These are phyloP conservation scores for Tauraco erythrolophus DNA, from an alignment of 2,113 vertebrate species.

Conservation along the genomic window DNA sequence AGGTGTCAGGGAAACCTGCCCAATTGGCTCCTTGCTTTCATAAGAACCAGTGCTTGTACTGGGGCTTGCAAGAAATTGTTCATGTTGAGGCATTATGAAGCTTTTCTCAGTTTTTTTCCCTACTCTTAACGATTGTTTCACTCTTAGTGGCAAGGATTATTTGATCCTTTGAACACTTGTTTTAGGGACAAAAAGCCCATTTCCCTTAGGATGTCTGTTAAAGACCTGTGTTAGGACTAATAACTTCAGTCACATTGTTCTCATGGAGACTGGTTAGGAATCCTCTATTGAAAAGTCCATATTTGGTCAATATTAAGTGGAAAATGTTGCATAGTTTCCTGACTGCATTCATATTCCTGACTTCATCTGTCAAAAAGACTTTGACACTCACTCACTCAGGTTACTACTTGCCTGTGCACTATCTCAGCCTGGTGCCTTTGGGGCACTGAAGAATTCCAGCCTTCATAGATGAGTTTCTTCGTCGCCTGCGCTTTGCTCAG, in stretches of 20 bases:
- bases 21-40: neutral
- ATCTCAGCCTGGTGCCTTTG: neutral
- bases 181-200: neutral
- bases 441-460: neutral
- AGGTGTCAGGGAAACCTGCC: neutral
- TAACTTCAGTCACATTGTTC: neutral
- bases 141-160: neutral
- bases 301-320: neutral
- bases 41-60: neutral
- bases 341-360: neutral
- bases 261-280: neutral
- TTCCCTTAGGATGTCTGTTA: neutral
- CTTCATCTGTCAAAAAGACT: neutral
- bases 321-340: neutral
- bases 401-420: neutral
- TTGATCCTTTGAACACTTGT: neutral
- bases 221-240: neutral
- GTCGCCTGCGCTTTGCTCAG: neutral
- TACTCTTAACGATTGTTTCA: neutral
- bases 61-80: neutral
- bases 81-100: neutral
- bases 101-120: neutral
- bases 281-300: neutral
- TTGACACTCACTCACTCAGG: neutral
- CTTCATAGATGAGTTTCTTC: neutral